phyloP scores from a whole-genome alignment of 1,140 invertebrate species.

The Megathymus violae region DNA sequence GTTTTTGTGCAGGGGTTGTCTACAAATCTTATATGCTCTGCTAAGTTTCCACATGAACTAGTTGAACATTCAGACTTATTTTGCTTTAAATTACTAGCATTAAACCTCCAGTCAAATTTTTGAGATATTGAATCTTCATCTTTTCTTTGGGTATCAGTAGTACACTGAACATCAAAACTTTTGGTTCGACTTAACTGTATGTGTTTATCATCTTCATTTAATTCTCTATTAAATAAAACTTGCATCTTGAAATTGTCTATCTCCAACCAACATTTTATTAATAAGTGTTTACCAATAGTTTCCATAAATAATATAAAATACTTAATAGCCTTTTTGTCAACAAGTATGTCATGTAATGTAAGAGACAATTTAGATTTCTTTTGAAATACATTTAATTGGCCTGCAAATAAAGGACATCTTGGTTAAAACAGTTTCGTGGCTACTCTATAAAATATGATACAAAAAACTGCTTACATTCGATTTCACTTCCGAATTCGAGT shows the following conservation, averaged over 20 bases:
- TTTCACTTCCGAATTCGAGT: constrained; percentile 53
- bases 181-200: constrained; percentile 61
- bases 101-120: constrained; percentile 45
- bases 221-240: constrained; percentile 41
- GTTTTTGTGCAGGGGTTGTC: constrained; percentile 40
- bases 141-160: constrained; percentile 44
- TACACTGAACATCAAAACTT: constrained; percentile 65
- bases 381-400: constrained; percentile 59
- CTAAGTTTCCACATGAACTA: constrained; percentile 62
- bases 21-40: constrained; percentile 41
- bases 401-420: constrained; percentile 47
- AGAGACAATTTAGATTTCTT: constrained; percentile 77
- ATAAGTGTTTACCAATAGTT: constrained; percentile 63
- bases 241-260: constrained; percentile 70
- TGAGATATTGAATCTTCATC: constrained; percentile 46
- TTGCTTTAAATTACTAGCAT: constrained; percentile 49
- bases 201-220: constrained; percentile 48
- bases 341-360: constrained; percentile 70
- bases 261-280: constrained; percentile 78
- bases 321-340: constrained; percentile 67
- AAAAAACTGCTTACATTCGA: constrained; percentile 54
- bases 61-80: constrained; percentile 49
- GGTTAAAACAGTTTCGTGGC: constrained; percentile 19
- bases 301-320: constrained; percentile 80
- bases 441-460: constrained; percentile 31